Conservation (phyloP, 2,888 invertebrate species). For the Drosophila lutescens region DNA sequence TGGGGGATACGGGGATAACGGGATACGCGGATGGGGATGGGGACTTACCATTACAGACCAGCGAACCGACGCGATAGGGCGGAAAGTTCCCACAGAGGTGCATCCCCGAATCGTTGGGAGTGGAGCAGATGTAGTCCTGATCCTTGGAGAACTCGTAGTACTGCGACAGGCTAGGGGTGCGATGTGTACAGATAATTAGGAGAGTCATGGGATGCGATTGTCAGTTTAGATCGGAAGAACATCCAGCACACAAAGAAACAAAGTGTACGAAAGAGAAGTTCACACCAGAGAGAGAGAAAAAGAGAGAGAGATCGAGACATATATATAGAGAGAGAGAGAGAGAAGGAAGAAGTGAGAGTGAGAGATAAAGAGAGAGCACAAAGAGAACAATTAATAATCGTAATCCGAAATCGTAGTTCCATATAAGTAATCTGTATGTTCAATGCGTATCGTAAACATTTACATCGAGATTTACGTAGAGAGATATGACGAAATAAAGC, state of each 20-base stretch:
- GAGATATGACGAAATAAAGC: constrained; percentile 25
- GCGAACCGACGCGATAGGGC: constrained; percentile 89
- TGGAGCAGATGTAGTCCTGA: constrained; percentile 98
- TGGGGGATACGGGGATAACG: no score
- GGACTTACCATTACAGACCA: constrained; percentile 89
- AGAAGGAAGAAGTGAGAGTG: constrained; percentile 25
- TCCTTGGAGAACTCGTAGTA: constrained; percentile 95
- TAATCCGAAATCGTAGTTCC: constrained; percentile 28
- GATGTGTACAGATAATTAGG: constrained; percentile 40
- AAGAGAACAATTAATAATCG: constrained; percentile 52
- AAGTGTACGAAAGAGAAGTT: constrained; percentile 37
- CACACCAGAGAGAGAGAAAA: constrained; percentile 28
- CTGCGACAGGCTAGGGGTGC: constrained; percentile 87
- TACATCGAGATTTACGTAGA: constrained; percentile 47
- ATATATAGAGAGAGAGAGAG: constrained; percentile 18
- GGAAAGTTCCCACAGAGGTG: constrained; percentile 94
- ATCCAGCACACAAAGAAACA: constrained; percentile 46
- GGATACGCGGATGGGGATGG: background rate
- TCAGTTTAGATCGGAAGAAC: constrained; percentile 31
- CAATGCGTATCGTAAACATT: constrained; percentile 49
- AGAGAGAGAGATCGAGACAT: constrained; percentile 25
- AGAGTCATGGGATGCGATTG: constrained; percentile 41
- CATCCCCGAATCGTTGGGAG: constrained; percentile 97
- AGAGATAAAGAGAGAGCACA: constrained; percentile 47
- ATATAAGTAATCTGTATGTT: constrained; percentile 36